Evolutionary conservation across 2,797 vertebrate genomes (phyloP), one percentile per base, ranked within the genome.

Genomic region (Gymnodraco acuticeps): DNA sequence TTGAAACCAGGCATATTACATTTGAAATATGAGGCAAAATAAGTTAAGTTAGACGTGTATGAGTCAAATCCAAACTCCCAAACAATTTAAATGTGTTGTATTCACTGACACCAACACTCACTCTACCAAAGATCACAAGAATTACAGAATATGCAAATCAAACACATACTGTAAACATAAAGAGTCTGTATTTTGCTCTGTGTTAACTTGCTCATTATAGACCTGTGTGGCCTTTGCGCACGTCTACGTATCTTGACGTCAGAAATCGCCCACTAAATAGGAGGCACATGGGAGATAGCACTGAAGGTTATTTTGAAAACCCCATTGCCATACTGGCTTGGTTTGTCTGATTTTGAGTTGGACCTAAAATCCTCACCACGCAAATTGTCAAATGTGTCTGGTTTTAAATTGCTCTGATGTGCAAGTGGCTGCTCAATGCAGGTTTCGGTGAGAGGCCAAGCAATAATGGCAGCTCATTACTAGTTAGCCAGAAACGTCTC

Each of bases 211-310:
- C 65, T 83, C 71, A 83, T 92, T 88, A 87, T 55, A 83, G 73
- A 81, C 75, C 83, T 91, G 90, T 82, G 89, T 91, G 90, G 93
- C 79, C 88, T 84, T 76, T 84, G 87, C 88, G 85, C 88, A 87
- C 78, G 74, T 89, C 80, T 64, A 62, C 72, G 81, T 80, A 78
- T 80, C 76, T 88, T 94, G 93, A 93, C 92, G 93, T 94, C 92
- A 94, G 64, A 87, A 75, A 80, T 82, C 76, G 23, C 55, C 82
- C 80, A 77, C 75, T 76, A 82, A 92, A 93, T 87, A 51, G 73
- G 64, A 82, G 82, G 86, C 90, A 90, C 82, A 89, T 89, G 88
- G 67, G 60, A 70, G 42, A 64, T 53, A 15, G 76, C 43, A 76
- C 63, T 20, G n/a, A 75, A 31, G 53, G 64, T 81, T 90, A 85